A percentile compares a stretch with the other conserved stretches of the same genome.
Conservation (phyloP, 2,888 invertebrate genomes). For the Diaprepes abbreviatus region DNA sequence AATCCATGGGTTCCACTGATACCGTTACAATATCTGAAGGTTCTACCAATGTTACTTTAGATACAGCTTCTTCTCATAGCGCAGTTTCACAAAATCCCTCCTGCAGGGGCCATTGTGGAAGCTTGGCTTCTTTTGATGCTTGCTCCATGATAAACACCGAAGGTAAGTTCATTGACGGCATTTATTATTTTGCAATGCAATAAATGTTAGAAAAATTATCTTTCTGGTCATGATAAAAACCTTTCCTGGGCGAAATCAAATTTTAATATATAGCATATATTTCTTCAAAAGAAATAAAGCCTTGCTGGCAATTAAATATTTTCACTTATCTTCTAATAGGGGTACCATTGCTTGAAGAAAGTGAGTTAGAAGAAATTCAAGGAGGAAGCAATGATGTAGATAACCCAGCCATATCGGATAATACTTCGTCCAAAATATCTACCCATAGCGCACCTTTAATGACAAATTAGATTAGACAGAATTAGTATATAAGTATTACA, state of each 20-base stretch:
- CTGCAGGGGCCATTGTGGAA: conserved; percentile 71
- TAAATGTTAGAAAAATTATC: too few relatives aligned
- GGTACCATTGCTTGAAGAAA: conserved; percentile 67
- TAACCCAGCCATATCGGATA: conserved; percentile 64
- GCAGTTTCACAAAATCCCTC: conserved; percentile 68
- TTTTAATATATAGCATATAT: too few relatives aligned
- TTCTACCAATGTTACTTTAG: conserved; percentile 71
- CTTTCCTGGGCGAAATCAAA: too few relatives aligned
- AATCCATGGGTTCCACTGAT: conserved; percentile 71
- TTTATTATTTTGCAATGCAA: too few relatives aligned
- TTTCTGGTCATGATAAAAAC: too few relatives aligned
- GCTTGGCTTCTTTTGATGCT: conserved; percentile 70
- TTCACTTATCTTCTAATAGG: too few relatives aligned
- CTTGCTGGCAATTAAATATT: too few relatives aligned
- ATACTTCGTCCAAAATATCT: conserved; percentile 64
- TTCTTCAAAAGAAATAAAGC: too few relatives aligned
- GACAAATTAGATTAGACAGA: conserved; percentile 13
- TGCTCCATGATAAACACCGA: conserved; percentile 68
- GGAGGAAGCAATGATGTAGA: conserved; percentile 62
- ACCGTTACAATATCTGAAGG: conserved; percentile 71
- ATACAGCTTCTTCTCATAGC: conserved; percentile 69
- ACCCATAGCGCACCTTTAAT: conserved; percentile 53
- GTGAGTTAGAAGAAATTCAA: conserved; percentile 65
- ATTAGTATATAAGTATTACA: neutral
- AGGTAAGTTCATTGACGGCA: too few relatives aligned